Percentiles rank a stretch among this genome's conserved stretches.
phyloP scores from a whole-genome alignment of 2,113 vertebrate genomes.

The Hylia prasina region DNA sequence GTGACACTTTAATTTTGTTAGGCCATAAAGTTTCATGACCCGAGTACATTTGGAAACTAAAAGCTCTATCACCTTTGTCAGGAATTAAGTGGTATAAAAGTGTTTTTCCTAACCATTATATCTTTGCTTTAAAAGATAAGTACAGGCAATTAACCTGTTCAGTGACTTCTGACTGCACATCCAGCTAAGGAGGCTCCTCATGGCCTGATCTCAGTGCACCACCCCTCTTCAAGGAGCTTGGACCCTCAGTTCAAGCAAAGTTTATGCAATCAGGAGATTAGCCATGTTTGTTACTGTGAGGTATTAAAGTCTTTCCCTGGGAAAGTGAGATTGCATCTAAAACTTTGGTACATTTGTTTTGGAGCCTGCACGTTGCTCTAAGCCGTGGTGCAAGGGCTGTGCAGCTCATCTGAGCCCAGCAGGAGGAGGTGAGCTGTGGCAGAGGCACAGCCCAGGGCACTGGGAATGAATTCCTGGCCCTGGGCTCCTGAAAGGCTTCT shows the following conservation, averaged over 20 bases:
- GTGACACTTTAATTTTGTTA: constrained; percentile 2
- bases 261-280: background rate
- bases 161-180: constrained; percentile 19
- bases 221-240: background rate
- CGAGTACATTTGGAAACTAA: background rate
- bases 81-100: constrained; percentile 12
- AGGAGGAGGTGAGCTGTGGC: background rate
- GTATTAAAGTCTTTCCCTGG: background rate
- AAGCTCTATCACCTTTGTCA: background rate
- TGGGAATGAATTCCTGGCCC: background rate
- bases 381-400: background rate
- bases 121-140: constrained; percentile 38
- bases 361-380: background rate
- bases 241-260: background rate
- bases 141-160: constrained; percentile 47
- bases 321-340: background rate
- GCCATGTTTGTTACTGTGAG: background rate
- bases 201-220: background rate
- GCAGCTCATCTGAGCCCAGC: fast-evolving
- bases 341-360: background rate
- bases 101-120: background rate
- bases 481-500: background rate
- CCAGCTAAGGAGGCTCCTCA: background rate
- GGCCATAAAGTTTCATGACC: background rate
- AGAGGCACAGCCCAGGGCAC: background rate